Conservation (phyloP, 2,113 vertebrate species). For the Phylloscopus trochiloides region DNA sequence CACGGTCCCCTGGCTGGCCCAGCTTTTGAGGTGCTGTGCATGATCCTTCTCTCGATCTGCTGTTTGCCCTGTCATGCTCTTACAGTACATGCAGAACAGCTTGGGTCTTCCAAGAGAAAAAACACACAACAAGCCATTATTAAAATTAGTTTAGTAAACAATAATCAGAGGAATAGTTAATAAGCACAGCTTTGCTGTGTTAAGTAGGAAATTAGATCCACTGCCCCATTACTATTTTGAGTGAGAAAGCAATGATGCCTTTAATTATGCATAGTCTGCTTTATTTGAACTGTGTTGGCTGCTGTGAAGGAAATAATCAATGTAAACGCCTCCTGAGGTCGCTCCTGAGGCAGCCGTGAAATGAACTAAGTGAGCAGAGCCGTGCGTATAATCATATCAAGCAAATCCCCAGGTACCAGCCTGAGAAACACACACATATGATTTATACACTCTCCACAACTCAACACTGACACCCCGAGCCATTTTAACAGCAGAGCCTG, state of each 20-base stretch:
- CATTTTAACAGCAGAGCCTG: slow-evolving; percentile 53
- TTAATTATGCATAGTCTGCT: slow-evolving; percentile 73
- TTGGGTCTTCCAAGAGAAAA: not conserved
- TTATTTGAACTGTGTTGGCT: slow-evolving; percentile 68
- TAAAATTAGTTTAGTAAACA: slow-evolving; percentile 68
- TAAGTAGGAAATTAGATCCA: slow-evolving; percentile 69
- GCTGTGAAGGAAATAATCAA: slow-evolving; percentile 64
- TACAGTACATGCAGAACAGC: not conserved
- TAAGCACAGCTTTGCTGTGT: slow-evolving; percentile 53
- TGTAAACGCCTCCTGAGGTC: slow-evolving; percentile 56
- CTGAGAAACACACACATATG: slow-evolving; percentile 47
- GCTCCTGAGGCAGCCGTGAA: slow-evolving; percentile 61
- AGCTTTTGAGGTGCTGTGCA: accelerated
- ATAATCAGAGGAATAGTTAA: slow-evolving; percentile 67
- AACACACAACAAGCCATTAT: not conserved
- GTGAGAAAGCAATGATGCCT: slow-evolving; percentile 66
- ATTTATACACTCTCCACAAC: slow-evolving; percentile 63
- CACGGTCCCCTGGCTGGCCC: accelerated
- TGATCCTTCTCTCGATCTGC: accelerated
- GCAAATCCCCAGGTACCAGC: slow-evolving; percentile 54
- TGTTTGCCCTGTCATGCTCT: not conserved
- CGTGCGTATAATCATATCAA: slow-evolving; percentile 59
- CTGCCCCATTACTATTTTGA: slow-evolving; percentile 64
- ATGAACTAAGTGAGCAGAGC: slow-evolving; percentile 67
- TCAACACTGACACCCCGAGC: slow-evolving; percentile 66